phyloP scores from a whole-genome alignment of 2,888 invertebrate genomes.

The Operophtera brumata region DNA sequence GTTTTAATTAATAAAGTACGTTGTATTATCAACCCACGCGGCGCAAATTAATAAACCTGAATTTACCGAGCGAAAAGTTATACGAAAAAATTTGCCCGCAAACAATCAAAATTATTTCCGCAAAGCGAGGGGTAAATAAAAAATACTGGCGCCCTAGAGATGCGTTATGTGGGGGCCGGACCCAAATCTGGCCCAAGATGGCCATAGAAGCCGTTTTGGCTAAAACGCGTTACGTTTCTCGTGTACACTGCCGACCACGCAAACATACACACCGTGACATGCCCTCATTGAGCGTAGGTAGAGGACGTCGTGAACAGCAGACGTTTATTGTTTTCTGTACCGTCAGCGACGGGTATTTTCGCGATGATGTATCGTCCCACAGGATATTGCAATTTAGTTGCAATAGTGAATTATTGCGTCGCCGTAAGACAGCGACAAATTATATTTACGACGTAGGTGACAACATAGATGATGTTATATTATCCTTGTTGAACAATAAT shows the following conservation, averaged over 20 bases:
- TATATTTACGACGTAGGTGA: slow-evolving; percentile 26
- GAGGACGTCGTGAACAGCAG: slow-evolving; percentile 1
- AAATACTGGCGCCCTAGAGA: slow-evolving; percentile 40
- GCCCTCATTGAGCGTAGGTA: slow-evolving; percentile 4
- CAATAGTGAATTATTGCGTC: slow-evolving; percentile 43
- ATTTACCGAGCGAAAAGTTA: slow-evolving; percentile 30
- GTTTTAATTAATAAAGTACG: slow-evolving; percentile 36
- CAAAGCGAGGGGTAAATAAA: slow-evolving; percentile 33
- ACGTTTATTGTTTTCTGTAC: slow-evolving; percentile 46
- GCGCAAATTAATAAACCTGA: slow-evolving; percentile 34
- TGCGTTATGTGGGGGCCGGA: slow-evolving; percentile 44
- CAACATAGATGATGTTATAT: too few species aligned
- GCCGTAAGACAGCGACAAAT: slow-evolving; percentile 37
- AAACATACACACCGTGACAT: neutral
- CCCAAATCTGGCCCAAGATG: slow-evolving; percentile 53
- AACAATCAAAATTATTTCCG: slow-evolving; percentile 38
- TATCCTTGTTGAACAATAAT: slow-evolving; percentile 2
- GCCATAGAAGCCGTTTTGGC: slow-evolving; percentile 60
- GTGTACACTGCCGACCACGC: slow-evolving; percentile 41
- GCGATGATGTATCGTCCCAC: slow-evolving; percentile 41
- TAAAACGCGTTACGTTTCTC: slow-evolving; percentile 53
- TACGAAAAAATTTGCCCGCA: slow-evolving; percentile 32
- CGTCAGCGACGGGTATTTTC: slow-evolving; percentile 35
- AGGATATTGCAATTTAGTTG: slow-evolving; percentile 50
- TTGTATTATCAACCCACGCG: slow-evolving; percentile 33